Base-by-base conservation (phyloP, 1,140 invertebrate species). In the Drosophila obscura region DNA sequence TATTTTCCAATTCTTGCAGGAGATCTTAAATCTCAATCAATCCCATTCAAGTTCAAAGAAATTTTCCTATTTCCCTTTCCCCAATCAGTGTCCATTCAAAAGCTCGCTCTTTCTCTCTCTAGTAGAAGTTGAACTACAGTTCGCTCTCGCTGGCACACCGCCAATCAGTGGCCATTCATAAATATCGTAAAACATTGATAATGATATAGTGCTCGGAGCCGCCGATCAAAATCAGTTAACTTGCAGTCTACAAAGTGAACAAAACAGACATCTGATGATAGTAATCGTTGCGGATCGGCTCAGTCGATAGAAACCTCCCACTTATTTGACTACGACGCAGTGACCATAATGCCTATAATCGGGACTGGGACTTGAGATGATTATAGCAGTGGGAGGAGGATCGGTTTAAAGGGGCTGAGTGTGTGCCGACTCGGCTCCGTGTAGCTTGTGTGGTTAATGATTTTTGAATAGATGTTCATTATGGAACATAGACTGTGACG, bases 261-360 rank as follows among this genome's bases (percentile, higher is more conserved):
- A 48, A 52, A 52, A 51, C 43, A 16, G 35, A 19, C 28, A 53
- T 13, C 43, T 61, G 60, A 61, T 61, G 55, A 72, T 57, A 61
- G 56, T 72, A 61, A 72, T 72, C 46, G n/a, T 39, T 49, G 19
- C 0, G 22, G 11, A 49, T 24, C 46, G 19, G 16, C 26, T 19
- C 48, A 22, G 49, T 61, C 57, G 16, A 9, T 5, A 43, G 15
- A 35, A n/a, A 35, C 65, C 66, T 69, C 64, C 67, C 65, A 69
- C 15, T 67, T 43, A 69, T 69, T 58, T 69, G 45, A 58, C 31
- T 49, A n/a, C 52, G 44, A 69, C 66, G 51, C 51, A 69, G 51
- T n/a, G 24, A 49, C 35, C 35, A 35, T 39, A 55, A 66, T 53
- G 55, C 13, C 35, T 75, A 75, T 59, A 66, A 75, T 74, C 43